Evolutionary conservation across 2,797 vertebrate genomes (phyloP).

Genomic region (Gephyroberyx darwinii): DNA sequence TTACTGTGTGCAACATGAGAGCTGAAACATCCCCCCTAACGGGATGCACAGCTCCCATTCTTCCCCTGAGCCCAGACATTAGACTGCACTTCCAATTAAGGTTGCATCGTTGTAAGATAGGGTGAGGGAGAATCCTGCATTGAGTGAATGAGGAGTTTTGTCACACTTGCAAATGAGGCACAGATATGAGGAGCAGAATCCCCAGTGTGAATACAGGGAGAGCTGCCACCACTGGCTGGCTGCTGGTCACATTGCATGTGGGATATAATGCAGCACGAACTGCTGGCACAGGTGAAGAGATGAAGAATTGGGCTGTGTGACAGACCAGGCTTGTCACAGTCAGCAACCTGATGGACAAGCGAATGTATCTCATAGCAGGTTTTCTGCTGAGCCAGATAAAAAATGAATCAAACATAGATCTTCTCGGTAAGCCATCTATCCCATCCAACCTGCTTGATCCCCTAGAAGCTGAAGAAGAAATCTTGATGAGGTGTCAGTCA

Average conservation of each 20-base stretch:
- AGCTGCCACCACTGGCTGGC: slow-evolving; percentile 17
- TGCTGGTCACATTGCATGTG: slow-evolving; percentile 47
- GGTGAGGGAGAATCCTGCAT: slow-evolving; percentile 42
- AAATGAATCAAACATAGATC: slow-evolving; percentile 38
- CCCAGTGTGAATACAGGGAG: slow-evolving; percentile 32
- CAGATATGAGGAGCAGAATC: slow-evolving; percentile 38
- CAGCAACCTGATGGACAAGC: slow-evolving; percentile 47
- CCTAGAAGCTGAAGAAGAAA: slow-evolving; percentile 26
- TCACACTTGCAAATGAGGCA: slow-evolving; percentile 68
- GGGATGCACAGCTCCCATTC: slow-evolving; percentile 45
- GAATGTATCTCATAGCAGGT: slow-evolving; percentile 31
- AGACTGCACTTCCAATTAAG: slow-evolving; percentile 71
- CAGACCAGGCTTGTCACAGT: slow-evolving; percentile 21
- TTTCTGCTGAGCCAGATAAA: slow-evolving; percentile 61
- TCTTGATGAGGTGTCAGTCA: slow-evolving; percentile 64
- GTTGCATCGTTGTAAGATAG: slow-evolving; percentile 34
- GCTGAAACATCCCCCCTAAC: slow-evolving; percentile 51
- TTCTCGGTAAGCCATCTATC: slow-evolving; percentile 31
- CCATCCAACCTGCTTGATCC: slow-evolving; percentile 37
- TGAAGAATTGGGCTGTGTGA: slow-evolving; percentile 38
- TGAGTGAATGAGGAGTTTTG: slow-evolving; percentile 53
- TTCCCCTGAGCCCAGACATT: slow-evolving; percentile 63
- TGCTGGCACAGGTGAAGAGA: slow-evolving; percentile 58
- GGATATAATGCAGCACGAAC: slow-evolving; percentile 55
- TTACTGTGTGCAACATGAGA: slow-evolving; percentile 54